Base-by-base conservation (phyloP, 2,113 vertebrate genomes). In the Sitta europaea region DNA sequence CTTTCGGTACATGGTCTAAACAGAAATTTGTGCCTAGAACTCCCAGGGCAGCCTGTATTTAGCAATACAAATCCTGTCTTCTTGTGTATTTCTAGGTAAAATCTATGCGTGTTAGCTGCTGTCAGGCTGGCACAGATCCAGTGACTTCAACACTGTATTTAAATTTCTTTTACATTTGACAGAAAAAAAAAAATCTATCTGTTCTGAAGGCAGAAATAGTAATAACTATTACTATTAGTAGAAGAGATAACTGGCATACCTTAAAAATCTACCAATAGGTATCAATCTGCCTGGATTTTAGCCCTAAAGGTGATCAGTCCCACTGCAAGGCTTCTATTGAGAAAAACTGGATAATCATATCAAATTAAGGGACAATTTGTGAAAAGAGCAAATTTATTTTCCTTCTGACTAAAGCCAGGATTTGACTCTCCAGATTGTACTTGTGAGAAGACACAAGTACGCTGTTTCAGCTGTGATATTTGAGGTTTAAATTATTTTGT, bases 401-500 rank as follows among this genome's bases (percentile, higher is more conserved):
- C 12, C 31, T 50, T 77, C 27, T 73, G 24, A 58, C 24, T 59
- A 40, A 88, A 80, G 48, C 25, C 59, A 61, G 40, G 23, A 88
- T 74, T 45, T 80, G 47, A 88, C 65, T 86, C 51, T 55, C 20
- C 55, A 86, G 59, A n/a, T n/a, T n/a, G 78, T 12, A 88, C n/a
- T n/a, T n/a, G 47, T 2, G 31, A 66, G 73, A 82, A 73, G 67
- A 90, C 62, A 61, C 68, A 72, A 92, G 43, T 20, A 55, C 31
- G 20, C 24, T 53, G 13, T 53, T 89, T 84, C 4, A 2, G 3
- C 40, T 72, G 50, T 11, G 54, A 54, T 31, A 70, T 79, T 65
- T 80, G 72, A 91, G 75, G 68, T 88, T 77, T 74, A 35, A 88
- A 81, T 88, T 93, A 92, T 92, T 86, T 96, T 80, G 81, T 92